These are phyloP conservation scores for Drosophila mayri DNA, from an alignment of 1,140 invertebrate species.

Conservation along the genomic window DNA sequence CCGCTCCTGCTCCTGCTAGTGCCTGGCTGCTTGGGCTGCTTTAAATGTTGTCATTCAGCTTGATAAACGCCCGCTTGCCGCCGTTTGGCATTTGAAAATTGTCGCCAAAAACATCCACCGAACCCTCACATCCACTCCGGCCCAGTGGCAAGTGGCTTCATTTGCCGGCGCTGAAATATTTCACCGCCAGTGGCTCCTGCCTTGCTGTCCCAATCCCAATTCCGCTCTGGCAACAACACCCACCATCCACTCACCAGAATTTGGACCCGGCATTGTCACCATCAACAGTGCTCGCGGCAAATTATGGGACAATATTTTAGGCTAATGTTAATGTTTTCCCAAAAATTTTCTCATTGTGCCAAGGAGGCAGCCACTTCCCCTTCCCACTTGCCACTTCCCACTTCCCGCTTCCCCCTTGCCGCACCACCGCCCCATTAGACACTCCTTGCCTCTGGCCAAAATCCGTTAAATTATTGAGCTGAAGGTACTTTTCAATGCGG, in stretches of 20 bases:
- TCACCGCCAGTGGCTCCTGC: slow-evolving; percentile 40
- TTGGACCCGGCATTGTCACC: slow-evolving; percentile 70
- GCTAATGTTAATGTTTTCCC: slow-evolving; percentile 84
- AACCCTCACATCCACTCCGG: slow-evolving; percentile 20
- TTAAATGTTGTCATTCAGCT: slow-evolving; percentile 72
- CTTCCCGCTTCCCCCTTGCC: neutral
- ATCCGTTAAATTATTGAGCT: slow-evolving; percentile 84
- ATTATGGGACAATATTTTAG: slow-evolving; percentile 84
- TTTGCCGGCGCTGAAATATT: slow-evolving; percentile 77
- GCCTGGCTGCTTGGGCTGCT: slow-evolving; percentile 33
- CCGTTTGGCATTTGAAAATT: slow-evolving; percentile 82
- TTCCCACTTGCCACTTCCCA: too few species aligned
- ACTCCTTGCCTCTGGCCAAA: slow-evolving; percentile 64
- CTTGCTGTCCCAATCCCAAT: slow-evolving; percentile 15
- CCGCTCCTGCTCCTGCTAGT: slow-evolving; percentile 9
- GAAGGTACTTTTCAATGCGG: slow-evolving; percentile 83
- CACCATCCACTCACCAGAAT: slow-evolving; percentile 16
- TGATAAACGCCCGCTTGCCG: slow-evolving; percentile 74
- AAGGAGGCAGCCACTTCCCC: slow-evolving; percentile 25
- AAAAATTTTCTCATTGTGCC: slow-evolving; percentile 82
- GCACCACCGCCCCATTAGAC: slow-evolving; percentile 13
- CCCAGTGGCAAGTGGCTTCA: slow-evolving; percentile 75
- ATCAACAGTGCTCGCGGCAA: slow-evolving; percentile 80
- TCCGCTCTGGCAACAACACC: slow-evolving; percentile 5
- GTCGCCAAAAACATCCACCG: slow-evolving; percentile 71